These are phyloP conservation scores for Pinna nobilis DNA, from an alignment of 1,140 invertebrate species.

Conservation along the genomic window DNA sequence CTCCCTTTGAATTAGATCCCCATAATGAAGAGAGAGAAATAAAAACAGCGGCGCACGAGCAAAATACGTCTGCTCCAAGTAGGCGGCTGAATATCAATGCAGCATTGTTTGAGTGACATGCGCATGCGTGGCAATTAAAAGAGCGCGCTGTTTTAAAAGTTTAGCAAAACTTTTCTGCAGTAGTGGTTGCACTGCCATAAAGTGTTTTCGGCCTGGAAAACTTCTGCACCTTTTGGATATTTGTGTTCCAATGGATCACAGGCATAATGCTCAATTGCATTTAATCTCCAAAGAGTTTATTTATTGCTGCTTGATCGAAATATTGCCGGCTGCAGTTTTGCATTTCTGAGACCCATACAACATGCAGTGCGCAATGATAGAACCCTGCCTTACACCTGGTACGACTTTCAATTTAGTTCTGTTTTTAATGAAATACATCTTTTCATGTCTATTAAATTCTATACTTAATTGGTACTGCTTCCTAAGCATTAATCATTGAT, in stretches of 20 bases:
- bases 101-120: neutral
- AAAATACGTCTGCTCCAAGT: neutral
- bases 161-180: neutral
- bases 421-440: conserved; percentile 60
- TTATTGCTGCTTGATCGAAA: conserved; percentile 12
- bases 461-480: conserved; percentile 64
- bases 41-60: neutral
- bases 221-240: neutral
- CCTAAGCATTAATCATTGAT: conserved; percentile 58
- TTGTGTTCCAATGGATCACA: conserved; percentile 4
- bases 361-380: conserved; percentile 31
- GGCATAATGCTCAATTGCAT: conserved; percentile 12
- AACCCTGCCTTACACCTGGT: conserved; percentile 53
- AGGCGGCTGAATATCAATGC: neutral
- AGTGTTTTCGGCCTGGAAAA: conserved; percentile 2
- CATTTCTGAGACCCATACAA: conserved; percentile 12
- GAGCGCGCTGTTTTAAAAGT: conserved; percentile 23
- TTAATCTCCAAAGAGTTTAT: conserved; percentile 20
- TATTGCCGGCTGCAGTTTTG: conserved; percentile 18
- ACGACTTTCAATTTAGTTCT: conserved; percentile 40
- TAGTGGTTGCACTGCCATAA: neutral
- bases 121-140: conserved; percentile 24
- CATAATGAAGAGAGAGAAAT: neutral
- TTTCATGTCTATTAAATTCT: conserved; percentile 69
- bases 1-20: neutral